Conservation (phyloP, 2,113 vertebrate species). For the Gymnarchus niloticus region DNA sequence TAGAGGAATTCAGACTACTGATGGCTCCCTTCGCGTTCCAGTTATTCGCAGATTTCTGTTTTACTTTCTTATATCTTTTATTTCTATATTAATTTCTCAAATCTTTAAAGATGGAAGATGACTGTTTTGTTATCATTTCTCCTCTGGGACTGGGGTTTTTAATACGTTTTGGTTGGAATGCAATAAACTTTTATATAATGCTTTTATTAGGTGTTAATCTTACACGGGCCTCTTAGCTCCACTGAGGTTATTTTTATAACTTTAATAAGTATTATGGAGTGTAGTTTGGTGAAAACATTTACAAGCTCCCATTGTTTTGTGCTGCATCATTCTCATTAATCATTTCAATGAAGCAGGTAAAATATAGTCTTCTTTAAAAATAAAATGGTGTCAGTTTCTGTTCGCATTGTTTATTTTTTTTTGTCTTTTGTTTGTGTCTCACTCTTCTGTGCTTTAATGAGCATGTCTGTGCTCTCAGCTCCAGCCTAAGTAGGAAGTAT, state of each 20-base stretch:
- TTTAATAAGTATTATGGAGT: constrained; percentile 42
- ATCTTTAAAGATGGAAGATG: constrained; percentile 31
- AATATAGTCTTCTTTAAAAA: not conserved
- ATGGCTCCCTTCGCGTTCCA: not conserved
- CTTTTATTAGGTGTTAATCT: constrained; percentile 50
- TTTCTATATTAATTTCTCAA: constrained; percentile 41
- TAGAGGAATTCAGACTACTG: not conserved
- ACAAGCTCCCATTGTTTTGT: constrained; percentile 7
- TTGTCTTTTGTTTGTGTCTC: not conserved
- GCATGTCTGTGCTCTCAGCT: not conserved
- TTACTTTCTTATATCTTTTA: constrained; percentile 9
- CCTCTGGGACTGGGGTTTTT: constrained; percentile 42
- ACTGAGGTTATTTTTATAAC: constrained; percentile 38
- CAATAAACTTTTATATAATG: constrained; percentile 46
- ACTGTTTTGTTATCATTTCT: constrained; percentile 15
- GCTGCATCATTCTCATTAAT: constrained; percentile 11
- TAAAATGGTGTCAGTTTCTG: not conserved
- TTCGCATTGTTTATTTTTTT: not conserved
- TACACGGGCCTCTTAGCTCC: constrained; percentile 33
- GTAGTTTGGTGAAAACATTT: constrained; percentile 28
- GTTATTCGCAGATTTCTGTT: constrained; percentile 14
- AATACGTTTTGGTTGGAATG: constrained; percentile 43
- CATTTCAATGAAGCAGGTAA: not conserved
- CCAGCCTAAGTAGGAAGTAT: not conserved
- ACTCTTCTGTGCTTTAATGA: not conserved